Evolutionary conservation across 2,888 invertebrate genomes (phyloP).

Genomic region (Thumatha senex): DNA sequence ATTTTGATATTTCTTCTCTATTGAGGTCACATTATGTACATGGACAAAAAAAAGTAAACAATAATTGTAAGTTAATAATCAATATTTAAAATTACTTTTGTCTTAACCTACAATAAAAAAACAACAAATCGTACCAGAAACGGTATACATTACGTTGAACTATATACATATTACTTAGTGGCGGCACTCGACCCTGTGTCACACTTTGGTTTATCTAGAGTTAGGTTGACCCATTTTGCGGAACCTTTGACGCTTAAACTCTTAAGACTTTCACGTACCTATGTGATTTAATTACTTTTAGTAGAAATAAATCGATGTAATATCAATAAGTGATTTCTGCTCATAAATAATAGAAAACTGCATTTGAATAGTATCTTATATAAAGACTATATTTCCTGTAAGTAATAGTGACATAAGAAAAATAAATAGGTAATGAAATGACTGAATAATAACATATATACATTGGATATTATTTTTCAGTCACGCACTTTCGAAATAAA

Average conservation of each 20-base stretch:
- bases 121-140: not conserved
- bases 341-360: not conserved
- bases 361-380: not conserved
- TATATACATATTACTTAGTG: not conserved
- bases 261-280: conserved; percentile 12
- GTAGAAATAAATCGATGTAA: conserved; percentile 25
- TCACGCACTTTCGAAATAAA: no score
- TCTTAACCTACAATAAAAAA: no score
- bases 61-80: no score
- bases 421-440: no score
- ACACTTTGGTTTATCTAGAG: conserved; percentile 1
- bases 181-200: conserved; percentile 1
- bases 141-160: not conserved
- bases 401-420: no score
- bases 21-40: no score
- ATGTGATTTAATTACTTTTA: conserved; percentile 30
- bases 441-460: no score
- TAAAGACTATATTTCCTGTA: no score
- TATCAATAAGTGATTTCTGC: conserved; percentile 27
- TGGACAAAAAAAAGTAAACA: no score
- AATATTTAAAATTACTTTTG: no score
- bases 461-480: no score
- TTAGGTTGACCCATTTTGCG: conserved; percentile 3
- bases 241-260: conserved; percentile 2
- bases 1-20: no score